Base-by-base conservation (phyloP, 2,113 vertebrate species). In the Sander lucioperca region DNA sequence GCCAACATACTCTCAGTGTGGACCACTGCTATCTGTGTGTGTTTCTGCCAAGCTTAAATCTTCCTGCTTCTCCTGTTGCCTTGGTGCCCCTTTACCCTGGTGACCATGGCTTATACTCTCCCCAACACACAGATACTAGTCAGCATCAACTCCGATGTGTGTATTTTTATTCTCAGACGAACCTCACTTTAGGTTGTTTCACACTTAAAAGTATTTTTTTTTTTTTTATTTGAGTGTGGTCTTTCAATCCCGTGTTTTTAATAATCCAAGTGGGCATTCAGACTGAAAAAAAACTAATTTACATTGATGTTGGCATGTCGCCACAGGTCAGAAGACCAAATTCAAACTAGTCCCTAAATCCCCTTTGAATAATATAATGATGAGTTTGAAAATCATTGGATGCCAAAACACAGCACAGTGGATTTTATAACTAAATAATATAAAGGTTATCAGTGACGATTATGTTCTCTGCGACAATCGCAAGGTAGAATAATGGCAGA, bases 1-100 rank as follows among this genome's bases (percentile, higher is more conserved):
- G 91, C 92, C 92, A 94, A 51, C 87, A 86, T 74, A 67, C 72
- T 85, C 86, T 90, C 88, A 87, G 82, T 85, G 89, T 84, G 85
- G 88, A 88, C 82, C 80, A 0, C 69, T 61, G 88, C 84, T 89
- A 36, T 89, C 83, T 84, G 74, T 88, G 84, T 90, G 79, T 93
- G 83, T 78, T 39, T 62, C 57, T 87, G 90, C 86, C 89, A 88
- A 45, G 86, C 86, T 77, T 86, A 86, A 90, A 79, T 89, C 86
- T 88, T 90, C 77, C 66, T 79, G 83, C 56, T 77, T 61, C 77
- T 90, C 89, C 88, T 89, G 91, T 90, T 87, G 89, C 86, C 91
- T 47, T 50, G 2, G 78, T 79, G 83, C 53, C 51, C 77, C 74
- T 48, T 74, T 33, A 66, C 88, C 86, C 90, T 13, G 47, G 81